These are phyloP conservation scores for Euura lappo DNA, from an alignment of 1,140 invertebrate genomes.

Conservation along the genomic window DNA sequence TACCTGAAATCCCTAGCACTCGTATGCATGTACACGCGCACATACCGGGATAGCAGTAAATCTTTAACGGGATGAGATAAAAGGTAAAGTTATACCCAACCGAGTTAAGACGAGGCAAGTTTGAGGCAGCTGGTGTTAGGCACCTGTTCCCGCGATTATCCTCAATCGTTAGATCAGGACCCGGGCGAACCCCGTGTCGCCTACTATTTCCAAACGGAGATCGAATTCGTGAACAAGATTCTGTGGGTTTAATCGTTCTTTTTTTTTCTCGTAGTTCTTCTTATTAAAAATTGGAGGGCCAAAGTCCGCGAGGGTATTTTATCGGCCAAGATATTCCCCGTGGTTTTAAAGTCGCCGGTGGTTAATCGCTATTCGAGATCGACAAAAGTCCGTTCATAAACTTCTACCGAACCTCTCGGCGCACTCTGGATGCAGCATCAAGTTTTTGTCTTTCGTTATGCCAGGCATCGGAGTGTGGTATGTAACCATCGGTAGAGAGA, in stretches of 20 bases:
- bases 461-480: too few relatives aligned
- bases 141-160: conserved; percentile 40
- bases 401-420: background rate
- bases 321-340: background rate
- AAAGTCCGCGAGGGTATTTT: too few relatives aligned
- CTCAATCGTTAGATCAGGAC: background rate
- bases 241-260: background rate
- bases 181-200: too few relatives aligned
- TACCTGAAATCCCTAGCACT: background rate
- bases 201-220: too few relatives aligned
- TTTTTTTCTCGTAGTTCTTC: background rate
- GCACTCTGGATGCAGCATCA: too few relatives aligned
- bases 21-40: background rate
- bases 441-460: too few relatives aligned
- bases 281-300: too few relatives aligned
- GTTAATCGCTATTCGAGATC: background rate
- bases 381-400: conserved; percentile 4
- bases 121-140: conserved; percentile 33
- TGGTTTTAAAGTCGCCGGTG: background rate
- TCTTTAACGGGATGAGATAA: background rate
- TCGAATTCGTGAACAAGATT: too few relatives aligned
- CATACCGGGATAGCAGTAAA: background rate
- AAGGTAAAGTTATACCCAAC: too few relatives aligned
- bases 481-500: too few relatives aligned
- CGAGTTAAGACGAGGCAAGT: background rate